Evolutionary conservation across 2,888 invertebrate genomes (phyloP).

Genomic region (Tridacna crocea): DNA sequence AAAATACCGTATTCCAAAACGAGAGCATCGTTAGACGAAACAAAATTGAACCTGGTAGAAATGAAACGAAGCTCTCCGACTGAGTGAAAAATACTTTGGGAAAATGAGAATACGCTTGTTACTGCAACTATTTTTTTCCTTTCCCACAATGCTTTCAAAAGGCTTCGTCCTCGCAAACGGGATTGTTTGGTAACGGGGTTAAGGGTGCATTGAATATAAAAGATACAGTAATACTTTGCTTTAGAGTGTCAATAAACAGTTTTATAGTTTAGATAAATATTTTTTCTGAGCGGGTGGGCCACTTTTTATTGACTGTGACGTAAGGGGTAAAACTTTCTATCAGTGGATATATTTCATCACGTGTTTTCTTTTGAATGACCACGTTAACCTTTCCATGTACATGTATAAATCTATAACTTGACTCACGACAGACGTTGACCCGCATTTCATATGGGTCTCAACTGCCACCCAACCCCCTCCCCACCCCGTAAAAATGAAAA

Average conservation of each 20-base stretch:
- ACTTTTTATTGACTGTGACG: background rate
- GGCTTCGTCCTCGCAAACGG: background rate
- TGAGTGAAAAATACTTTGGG: background rate
- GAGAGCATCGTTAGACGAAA: background rate
- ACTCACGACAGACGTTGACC: too few species aligned
- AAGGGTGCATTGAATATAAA: background rate
- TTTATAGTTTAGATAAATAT: background rate
- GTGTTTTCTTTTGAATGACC: too few species aligned
- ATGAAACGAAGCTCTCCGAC: background rate
- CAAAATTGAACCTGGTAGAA: background rate
- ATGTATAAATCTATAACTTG: too few species aligned
- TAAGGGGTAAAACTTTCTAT: background rate
- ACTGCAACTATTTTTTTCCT: background rate
- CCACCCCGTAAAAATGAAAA: too few species aligned
- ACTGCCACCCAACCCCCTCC: too few species aligned
- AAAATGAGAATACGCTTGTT: background rate
- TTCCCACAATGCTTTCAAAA: background rate
- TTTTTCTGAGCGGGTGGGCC: background rate
- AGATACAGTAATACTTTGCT: background rate
- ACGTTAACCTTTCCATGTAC: too few species aligned
- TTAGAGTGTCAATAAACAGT: background rate
- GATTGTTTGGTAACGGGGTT: background rate
- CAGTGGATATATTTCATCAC: background rate
- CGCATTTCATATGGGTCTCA: too few species aligned
- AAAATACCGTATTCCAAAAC: background rate